A percentile compares a stretch with the other conserved stretches of the same genome.
These are phyloP conservation scores for Elaeidobius kamerunicus DNA, from an alignment of 2,888 invertebrate genomes.

Conservation along the genomic window DNA sequence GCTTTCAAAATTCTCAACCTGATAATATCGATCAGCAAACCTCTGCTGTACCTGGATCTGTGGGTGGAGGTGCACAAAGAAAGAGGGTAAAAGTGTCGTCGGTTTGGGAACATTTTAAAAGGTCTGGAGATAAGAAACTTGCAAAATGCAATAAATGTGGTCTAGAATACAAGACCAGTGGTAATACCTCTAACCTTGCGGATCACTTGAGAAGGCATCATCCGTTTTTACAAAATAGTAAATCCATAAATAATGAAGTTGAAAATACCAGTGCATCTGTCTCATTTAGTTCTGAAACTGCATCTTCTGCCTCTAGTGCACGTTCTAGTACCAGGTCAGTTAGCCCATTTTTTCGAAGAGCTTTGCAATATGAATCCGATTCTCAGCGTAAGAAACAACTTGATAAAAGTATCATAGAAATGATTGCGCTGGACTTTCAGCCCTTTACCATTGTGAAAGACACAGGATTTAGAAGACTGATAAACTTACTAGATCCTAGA, in stretches of 20 bases:
- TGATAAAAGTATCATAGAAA: slow-evolving; percentile 9
- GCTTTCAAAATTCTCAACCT: too few relatives aligned
- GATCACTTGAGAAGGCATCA: slow-evolving; percentile 23
- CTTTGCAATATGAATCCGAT: slow-evolving; percentile 4
- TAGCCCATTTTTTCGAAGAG: slow-evolving; percentile 23
- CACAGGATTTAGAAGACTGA: slow-evolving; percentile 26
- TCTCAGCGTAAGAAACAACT: slow-evolving; percentile 23
- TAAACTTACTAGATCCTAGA: slow-evolving; percentile 23
- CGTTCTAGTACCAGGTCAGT: slow-evolving; percentile 10
- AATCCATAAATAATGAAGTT: too few relatives aligned
- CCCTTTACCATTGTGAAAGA: slow-evolving; percentile 29
- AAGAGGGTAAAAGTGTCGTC: slow-evolving; percentile 14
- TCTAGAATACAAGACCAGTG: slow-evolving; percentile 22
- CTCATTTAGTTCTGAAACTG: neutral
- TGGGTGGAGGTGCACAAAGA: neutral
- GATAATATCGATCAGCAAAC: neutral
- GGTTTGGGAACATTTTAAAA: slow-evolving; percentile 26
- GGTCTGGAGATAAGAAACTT: slow-evolving; percentile 23
- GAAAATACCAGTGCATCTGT: too few relatives aligned
- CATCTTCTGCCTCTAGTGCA: neutral
- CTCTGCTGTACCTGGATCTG: neutral
- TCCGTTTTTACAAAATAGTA: neutral
- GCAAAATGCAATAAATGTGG: slow-evolving; percentile 24
- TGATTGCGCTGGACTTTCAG: slow-evolving; percentile 29
- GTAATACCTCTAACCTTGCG: slow-evolving; percentile 24